Evolutionary conservation across 2,797 vertebrate species (phyloP).

Genomic region (Austrolebias charrua): DNA sequence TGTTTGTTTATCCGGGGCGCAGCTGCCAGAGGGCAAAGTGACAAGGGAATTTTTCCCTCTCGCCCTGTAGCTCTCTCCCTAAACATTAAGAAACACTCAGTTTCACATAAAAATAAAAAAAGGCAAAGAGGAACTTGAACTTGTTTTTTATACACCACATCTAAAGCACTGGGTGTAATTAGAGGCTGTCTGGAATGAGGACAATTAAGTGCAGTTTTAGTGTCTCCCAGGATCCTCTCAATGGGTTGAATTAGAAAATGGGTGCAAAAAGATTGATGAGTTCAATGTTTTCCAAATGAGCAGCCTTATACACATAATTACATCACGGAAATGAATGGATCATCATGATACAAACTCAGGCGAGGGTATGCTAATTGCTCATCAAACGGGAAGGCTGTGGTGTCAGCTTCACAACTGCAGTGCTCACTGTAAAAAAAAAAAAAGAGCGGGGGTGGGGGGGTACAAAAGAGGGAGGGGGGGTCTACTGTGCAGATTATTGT

Average conservation of each 20-base stretch:
- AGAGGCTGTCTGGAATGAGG: constrained; percentile 73
- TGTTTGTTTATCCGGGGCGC: constrained; percentile 76
- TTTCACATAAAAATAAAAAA: constrained; percentile 3
- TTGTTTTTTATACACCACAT: constrained; percentile 63
- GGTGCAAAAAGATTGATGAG: constrained; percentile 81
- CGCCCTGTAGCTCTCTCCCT: constrained; percentile 20
- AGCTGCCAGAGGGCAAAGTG: constrained; percentile 74
- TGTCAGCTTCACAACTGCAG: constrained; percentile 73
- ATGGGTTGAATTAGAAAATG: constrained; percentile 71
- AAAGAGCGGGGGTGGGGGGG: constrained; percentile 1
- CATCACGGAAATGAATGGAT: constrained; percentile 79
- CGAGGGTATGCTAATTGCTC: constrained; percentile 79
- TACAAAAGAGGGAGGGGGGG: constrained; percentile 23
- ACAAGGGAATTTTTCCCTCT: constrained; percentile 57
- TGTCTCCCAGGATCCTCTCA: constrained; percentile 72
- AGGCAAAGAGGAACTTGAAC: constrained; percentile 58
- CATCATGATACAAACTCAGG: constrained; percentile 77
- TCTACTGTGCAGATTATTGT: constrained; percentile 68
- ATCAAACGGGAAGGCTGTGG: constrained; percentile 74
- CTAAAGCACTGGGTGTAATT: constrained; percentile 75
- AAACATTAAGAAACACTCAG: constrained; percentile 37
- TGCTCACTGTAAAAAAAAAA: constrained; percentile 40
- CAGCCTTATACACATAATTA: constrained; percentile 80
- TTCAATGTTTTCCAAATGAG: constrained; percentile 81
- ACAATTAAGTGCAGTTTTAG: constrained; percentile 78